Evolutionary conservation across 2,113 vertebrate genomes (phyloP).

Genomic region (Bungarus multicinctus): DNA sequence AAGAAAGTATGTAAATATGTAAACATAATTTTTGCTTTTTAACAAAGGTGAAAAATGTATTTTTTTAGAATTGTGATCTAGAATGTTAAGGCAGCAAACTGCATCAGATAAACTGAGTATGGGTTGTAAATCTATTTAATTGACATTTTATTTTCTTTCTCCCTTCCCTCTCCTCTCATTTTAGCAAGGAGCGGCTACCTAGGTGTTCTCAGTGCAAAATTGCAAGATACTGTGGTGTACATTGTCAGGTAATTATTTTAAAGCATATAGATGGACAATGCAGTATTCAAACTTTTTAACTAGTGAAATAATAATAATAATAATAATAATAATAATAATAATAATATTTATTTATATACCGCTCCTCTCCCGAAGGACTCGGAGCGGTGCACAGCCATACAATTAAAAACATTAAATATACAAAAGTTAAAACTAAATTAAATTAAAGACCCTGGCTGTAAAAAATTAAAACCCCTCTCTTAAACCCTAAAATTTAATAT

Average conservation of each 20-base stretch:
- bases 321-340: no score
- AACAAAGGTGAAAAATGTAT: not conserved
- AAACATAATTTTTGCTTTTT: not conserved
- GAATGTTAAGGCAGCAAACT: not conserved
- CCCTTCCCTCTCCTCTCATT: not conserved
- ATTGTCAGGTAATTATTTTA: conserved; percentile 84
- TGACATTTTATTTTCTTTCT: conserved; percentile 8
- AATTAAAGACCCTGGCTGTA: no score
- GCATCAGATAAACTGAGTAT: not conserved
- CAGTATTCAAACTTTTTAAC: not conserved
- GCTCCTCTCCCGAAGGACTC: no score
- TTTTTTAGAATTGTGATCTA: not conserved
- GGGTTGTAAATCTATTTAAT: not conserved
- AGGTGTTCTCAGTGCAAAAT: conserved; percentile 91
- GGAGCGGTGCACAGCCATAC: no score
- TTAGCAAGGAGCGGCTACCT: conserved; percentile 77
- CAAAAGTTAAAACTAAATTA: no score
- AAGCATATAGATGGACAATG: conserved; percentile 7
- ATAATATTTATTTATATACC: no score
- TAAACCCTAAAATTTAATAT: no score
- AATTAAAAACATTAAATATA: no score
- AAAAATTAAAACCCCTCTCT: no score
- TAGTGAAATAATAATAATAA: no score
- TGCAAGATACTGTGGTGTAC: conserved; percentile 83
- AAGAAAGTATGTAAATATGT: not conserved